Evolutionary conservation across 2,113 vertebrate genomes (phyloP).

Genomic region (Pampusana beccarii): DNA sequence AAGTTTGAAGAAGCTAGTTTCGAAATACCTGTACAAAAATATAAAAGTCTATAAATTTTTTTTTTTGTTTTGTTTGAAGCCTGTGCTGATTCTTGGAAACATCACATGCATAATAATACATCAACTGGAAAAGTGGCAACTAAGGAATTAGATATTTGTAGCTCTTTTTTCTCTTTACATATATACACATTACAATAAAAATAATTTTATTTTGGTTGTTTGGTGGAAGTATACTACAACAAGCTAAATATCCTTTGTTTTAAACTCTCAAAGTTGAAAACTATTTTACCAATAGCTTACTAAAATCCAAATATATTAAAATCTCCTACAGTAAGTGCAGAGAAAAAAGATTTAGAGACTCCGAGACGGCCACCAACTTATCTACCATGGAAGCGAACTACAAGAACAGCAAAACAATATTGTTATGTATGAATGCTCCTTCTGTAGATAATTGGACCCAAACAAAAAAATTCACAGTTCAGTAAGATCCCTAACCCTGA

Average conservation of each 20-base stretch:
- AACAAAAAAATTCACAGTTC: slow-evolving; percentile 99
- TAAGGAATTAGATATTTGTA: slow-evolving; percentile 87
- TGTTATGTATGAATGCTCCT: slow-evolving; percentile 90
- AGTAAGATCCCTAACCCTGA: slow-evolving; percentile 96
- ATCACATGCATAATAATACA: slow-evolving; percentile 92
- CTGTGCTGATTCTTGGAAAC: slow-evolving; percentile 88
- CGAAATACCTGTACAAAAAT: slow-evolving; percentile 91
- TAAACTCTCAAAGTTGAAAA: slow-evolving; percentile 78
- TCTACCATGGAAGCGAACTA: slow-evolving; percentile 87
- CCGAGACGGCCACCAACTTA: slow-evolving; percentile 81
- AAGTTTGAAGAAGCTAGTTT: slow-evolving; percentile 83
- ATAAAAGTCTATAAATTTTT: slow-evolving; percentile 85
- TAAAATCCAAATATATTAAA: slow-evolving; percentile 87
- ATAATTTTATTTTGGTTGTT: slow-evolving; percentile 94
- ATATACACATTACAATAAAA: slow-evolving; percentile 88
- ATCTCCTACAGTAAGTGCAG: slow-evolving; percentile 82
- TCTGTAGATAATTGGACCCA: slow-evolving; percentile 99
- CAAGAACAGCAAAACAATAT: slow-evolving; percentile 82
- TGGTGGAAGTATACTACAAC: slow-evolving; percentile 86
- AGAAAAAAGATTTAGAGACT: slow-evolving; percentile 79
- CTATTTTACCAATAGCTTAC: slow-evolving; percentile 83
- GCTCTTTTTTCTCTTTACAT: slow-evolving; percentile 80
- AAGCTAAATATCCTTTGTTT: slow-evolving; percentile 83
- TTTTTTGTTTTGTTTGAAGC: slow-evolving; percentile 75
- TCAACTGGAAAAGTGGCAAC: slow-evolving; percentile 91